phyloP scores from a whole-genome alignment of 2,797 vertebrate species.

The Sebastolobus alascanus region DNA sequence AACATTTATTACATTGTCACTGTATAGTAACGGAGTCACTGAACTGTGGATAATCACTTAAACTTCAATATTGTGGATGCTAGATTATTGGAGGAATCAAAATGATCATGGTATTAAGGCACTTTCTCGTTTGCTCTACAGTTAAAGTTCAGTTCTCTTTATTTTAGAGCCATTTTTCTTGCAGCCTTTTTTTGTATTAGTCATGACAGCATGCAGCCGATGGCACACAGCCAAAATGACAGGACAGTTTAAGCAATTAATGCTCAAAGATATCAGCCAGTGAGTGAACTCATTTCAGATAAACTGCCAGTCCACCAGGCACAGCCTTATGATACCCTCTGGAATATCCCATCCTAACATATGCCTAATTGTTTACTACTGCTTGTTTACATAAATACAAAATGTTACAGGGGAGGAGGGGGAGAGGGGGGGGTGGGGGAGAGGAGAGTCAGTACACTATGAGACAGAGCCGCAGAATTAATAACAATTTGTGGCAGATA shows the following conservation, averaged over 20 bases:
- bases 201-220: slow-evolving; percentile 23
- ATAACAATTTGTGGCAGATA: slow-evolving; percentile 85
- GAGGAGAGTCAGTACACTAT: slow-evolving; percentile 59
- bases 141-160: neutral
- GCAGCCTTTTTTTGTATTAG: neutral
- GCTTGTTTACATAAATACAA: slow-evolving; percentile 83
- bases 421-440: neutral
- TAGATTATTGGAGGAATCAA: neutral
- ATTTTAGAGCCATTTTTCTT: neutral
- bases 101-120: neutral
- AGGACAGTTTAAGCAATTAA: slow-evolving; percentile 89
- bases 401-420: slow-evolving; percentile 65
- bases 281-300: slow-evolving; percentile 63
- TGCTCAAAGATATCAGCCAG: slow-evolving; percentile 59
- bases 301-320: slow-evolving; percentile 61
- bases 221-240: slow-evolving; percentile 53
- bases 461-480: slow-evolving; percentile 77
- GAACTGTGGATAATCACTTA: neutral
- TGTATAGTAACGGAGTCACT: neutral
- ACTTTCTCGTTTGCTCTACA: neutral
- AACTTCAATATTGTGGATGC: neutral
- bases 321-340: slow-evolving; percentile 64
- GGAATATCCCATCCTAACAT: slow-evolving; percentile 75
- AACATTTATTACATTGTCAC: neutral
- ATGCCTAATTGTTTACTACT: slow-evolving; percentile 81